A percentile compares a stretch with the other conserved stretches of the same genome.
Conservation (phyloP, 2,888 invertebrate genomes). For the Xylota sylvarum region DNA sequence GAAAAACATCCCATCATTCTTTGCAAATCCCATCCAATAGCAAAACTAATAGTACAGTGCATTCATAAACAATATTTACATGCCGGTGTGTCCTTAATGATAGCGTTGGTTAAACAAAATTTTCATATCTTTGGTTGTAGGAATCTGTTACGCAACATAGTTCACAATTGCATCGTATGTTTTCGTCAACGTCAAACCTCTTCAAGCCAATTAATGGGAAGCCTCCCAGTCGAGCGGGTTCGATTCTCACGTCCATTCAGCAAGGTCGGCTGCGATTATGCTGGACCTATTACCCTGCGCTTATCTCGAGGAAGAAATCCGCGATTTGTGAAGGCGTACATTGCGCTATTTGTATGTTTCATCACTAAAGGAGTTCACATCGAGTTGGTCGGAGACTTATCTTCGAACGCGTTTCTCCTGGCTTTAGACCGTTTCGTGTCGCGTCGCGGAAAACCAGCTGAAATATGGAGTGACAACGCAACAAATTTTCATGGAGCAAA, state of each 20-base stretch:
- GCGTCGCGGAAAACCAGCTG: conserved; percentile 43
- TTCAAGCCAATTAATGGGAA: conserved; percentile 57
- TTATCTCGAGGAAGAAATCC: conserved; percentile 45
- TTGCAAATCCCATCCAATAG: conserved; percentile 17
- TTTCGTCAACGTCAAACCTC: conserved; percentile 41
- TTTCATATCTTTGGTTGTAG: too few species aligned
- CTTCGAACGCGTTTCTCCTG: conserved; percentile 53
- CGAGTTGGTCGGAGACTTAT: conserved; percentile 48
- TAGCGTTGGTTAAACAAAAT: too few species aligned
- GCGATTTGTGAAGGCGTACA: conserved; percentile 43
- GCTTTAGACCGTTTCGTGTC: conserved; percentile 53
- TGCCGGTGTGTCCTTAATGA: too few species aligned
- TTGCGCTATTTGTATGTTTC: conserved; percentile 60
- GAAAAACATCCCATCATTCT: conserved; percentile 46
- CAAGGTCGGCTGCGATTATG: conserved; percentile 52
- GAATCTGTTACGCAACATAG: too few species aligned
- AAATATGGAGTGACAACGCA: conserved; percentile 68
- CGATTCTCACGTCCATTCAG: conserved; percentile 50
- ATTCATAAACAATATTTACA: conserved; percentile 23
- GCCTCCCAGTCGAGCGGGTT: conserved; percentile 37
- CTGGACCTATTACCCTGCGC: conserved; percentile 42
- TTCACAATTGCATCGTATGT: background rate
- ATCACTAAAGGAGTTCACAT: conserved; percentile 57
- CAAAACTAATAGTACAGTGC: conserved; percentile 14
- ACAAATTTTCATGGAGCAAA: conserved; percentile 64